Base-by-base conservation (phyloP, 2,113 vertebrate species). In the Cranoglanis bouderius region DNA sequence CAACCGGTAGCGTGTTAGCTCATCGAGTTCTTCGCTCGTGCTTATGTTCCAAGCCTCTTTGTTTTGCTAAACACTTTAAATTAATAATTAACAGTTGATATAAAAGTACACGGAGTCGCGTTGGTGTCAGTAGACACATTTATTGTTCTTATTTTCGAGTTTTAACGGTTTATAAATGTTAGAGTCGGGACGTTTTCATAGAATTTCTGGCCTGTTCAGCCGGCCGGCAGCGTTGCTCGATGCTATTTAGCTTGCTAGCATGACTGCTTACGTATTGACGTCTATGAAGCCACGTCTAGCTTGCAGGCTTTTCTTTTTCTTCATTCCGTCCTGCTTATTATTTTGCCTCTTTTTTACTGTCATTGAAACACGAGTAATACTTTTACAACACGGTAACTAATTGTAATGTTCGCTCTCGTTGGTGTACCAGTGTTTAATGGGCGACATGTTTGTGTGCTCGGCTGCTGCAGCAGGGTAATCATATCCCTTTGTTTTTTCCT, bases 401-500 rank as follows among this genome's bases (percentile, higher is more conserved):
- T 0, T 9, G 29, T 1, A 5, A 3, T 57, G 57, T 61, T 29
- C 29, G 35, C 29, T 83, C 35, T 3, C 9, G 57, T 40, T 6
- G 35, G 16, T 55, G 2, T 55, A n/a, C 0, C 75, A 18, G 67
- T 29, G 40, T 75, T 85, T 49, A 12, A 21, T 16, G 74, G 72
- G 74, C 43, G 21, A 40, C 12, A 13, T 32, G 26, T 55, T 46
- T 82, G n/a, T 77, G 88, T 75, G 16, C 18, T 40, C 32, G 55
- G 46, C 38, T 82, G 19, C 55, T 85, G 86, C 78, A 86, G 84
- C 46, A 84, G 24, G 82, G 86, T 88, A 61, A 90, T 90, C 84
- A 88, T 88, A 87, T 87, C 89, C 88, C 92, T 92, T 92, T 91
- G 92, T 92, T 91, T 90, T 88, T 43, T 5, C 19, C 40, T 89